phyloP scores from a whole-genome alignment of 2,797 vertebrate species.

The Gobionotothen gibberifrons region DNA sequence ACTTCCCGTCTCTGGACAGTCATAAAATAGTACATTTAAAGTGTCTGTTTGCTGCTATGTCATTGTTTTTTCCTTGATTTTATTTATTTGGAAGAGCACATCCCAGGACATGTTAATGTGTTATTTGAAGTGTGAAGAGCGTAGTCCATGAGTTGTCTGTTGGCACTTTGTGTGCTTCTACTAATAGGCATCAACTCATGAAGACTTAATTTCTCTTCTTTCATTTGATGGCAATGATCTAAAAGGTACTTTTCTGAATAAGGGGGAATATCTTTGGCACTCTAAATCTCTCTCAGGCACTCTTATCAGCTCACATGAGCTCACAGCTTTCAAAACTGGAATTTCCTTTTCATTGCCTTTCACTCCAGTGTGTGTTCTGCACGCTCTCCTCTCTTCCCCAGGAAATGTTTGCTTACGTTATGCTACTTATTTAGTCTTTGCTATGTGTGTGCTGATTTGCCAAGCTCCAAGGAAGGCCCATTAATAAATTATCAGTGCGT shows the following conservation, averaged over 20 bases:
- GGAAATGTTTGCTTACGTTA: neutral
- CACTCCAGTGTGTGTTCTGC: neutral
- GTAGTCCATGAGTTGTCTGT: neutral
- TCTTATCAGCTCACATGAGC: constrained; percentile 20
- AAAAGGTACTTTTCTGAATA: neutral
- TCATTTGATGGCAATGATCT: neutral
- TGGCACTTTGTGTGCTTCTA: neutral
- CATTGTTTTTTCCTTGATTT: neutral
- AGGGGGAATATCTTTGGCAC: neutral
- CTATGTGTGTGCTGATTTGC: neutral
- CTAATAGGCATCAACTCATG: neutral
- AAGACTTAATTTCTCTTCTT: neutral
- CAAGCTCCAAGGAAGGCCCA: neutral
- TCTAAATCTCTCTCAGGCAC: neutral
- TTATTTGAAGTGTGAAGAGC: constrained; percentile 6
- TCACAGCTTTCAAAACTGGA: neutral
- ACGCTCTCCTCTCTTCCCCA: neutral
- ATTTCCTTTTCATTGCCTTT: neutral
- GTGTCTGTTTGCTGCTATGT: neutral
- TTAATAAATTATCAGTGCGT: neutral
- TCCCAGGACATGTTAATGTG: neutral
- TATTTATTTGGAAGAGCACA: constrained; percentile 28
- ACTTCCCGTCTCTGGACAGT: constrained; percentile 38
- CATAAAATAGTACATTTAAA: constrained; percentile 13
- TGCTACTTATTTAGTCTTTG: neutral